Base-by-base conservation (phyloP, 2,113 vertebrate species). In the Xiphophorus couchianus region DNA sequence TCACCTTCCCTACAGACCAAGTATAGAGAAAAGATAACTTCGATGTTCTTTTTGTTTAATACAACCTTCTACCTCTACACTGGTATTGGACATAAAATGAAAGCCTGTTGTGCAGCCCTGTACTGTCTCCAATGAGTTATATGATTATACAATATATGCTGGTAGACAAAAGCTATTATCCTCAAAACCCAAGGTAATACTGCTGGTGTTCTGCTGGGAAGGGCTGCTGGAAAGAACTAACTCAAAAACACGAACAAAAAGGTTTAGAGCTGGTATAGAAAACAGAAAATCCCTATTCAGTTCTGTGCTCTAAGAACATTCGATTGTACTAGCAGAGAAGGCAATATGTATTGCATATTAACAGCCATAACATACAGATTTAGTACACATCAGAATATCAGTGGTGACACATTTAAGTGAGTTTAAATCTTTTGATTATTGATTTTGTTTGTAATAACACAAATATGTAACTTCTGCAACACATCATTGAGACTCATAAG, bases 131-230 rank as follows among this genome's bases (percentile, higher is more conserved):
- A 67, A 71, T 88, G 80, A 54, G 77, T 78, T 66, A 71, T 88
- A 70, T 81, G 81, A 88, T 82, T 78, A 83, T 81, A 73, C 39
- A 25, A 28, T 30, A 69, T 77, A 62, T 75, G 54, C 31, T 76
- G 44, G 74, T 77, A 58, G 69, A 85, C 76, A 76, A 87, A 87
- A 72, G 76, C 82, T 86, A 86, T 90, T 82, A 86, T 80, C 33
- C 13, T 62, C 48, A 71, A 62, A 81, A 66, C 73, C 64, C 66
- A 67, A 74, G 54, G 72, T 80, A 77, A 80, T 64, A 62, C 74
- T 66, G 28, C 14, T 58, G 66, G 69, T 25, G 15, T 60, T 82
- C 48, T 65, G 66, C 37, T 62, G 82, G 51, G 72, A 73, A 37
- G 77, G 64, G 61, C n/a, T 51, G 60, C 3, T 10, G n/a, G 37